These are phyloP conservation scores for Sweltsa coloradensis DNA, from an alignment of 1,140 invertebrate species.

Conservation along the genomic window DNA sequence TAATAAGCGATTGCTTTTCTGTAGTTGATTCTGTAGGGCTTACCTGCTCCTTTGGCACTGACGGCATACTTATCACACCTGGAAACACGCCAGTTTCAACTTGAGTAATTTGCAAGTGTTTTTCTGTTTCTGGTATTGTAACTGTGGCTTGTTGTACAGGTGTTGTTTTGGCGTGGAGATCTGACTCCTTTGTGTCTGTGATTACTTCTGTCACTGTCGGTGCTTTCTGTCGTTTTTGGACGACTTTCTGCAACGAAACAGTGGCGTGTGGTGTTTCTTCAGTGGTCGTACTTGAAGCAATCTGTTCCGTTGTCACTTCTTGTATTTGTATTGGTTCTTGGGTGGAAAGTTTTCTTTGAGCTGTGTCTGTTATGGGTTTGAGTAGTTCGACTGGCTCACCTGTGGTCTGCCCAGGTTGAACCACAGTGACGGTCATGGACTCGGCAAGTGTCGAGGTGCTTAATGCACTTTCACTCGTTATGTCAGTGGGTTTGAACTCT, in stretches of 20 bases:
- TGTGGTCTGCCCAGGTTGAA: conserved; percentile 11
- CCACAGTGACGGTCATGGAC: conserved; percentile 6
- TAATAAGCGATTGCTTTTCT: conserved; percentile 16
- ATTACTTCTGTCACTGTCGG: conserved; percentile 8
- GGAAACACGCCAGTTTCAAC: conserved; percentile 16
- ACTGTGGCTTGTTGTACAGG: conserved; percentile 12
- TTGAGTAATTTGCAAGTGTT: conserved; percentile 16
- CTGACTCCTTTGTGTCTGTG: conserved; percentile 14
- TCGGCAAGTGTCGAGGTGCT: conserved; percentile 5
- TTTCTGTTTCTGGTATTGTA: conserved; percentile 9
- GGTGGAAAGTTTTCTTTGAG: conserved; percentile 12
- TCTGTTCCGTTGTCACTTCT: conserved; percentile 14
- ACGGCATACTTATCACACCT: conserved; percentile 14
- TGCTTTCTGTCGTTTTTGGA: conserved; percentile 12
- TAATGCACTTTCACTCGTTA: neutral
- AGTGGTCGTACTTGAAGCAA: conserved; percentile 5
- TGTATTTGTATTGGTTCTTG: conserved; percentile 13
- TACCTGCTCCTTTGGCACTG: conserved; percentile 12
- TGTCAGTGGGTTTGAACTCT: conserved; percentile 6
- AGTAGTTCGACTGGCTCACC: conserved; percentile 9
- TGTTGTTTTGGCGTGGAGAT: conserved; percentile 6
- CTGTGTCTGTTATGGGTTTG: conserved; percentile 6
- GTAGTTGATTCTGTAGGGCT: conserved; percentile 13
- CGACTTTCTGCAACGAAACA: conserved; percentile 9
- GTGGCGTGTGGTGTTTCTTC: conserved; percentile 9